Evolutionary conservation across 2,888 invertebrate genomes (phyloP).

Genomic region (Podabrus alpinus): DNA sequence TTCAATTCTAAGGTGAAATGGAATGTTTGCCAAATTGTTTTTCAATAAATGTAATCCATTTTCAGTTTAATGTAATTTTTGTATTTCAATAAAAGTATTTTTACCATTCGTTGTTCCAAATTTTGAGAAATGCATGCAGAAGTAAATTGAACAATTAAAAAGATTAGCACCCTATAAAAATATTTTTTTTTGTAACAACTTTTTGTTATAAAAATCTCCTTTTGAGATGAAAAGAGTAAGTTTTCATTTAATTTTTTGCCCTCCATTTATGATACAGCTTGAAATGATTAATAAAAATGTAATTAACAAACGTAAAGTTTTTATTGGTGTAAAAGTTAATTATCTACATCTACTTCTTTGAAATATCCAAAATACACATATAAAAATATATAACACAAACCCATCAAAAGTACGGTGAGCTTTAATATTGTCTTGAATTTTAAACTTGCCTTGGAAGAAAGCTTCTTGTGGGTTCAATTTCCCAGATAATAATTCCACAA

Average conservation of each 20-base stretch:
- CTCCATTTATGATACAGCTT: too few relatives aligned
- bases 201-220: too few relatives aligned
- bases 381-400: not conserved
- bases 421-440: conserved; percentile 98
- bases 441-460: conserved; percentile 94
- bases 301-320: not conserved
- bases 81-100: not conserved
- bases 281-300: not conserved
- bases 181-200: conserved; percentile 38
- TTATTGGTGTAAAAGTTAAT: not conserved
- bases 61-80: too few relatives aligned
- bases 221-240: too few relatives aligned
- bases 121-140: not conserved
- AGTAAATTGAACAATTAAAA: not conserved
- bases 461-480: conserved; percentile 95
- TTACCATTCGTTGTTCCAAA: not conserved
- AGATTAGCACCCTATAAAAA: conserved; percentile 70
- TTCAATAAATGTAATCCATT: too few relatives aligned
- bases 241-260: too few relatives aligned
- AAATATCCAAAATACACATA: not conserved
- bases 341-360: not conserved
- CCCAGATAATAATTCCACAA: conserved; percentile 85
- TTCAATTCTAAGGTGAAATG: not conserved
- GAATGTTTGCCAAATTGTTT: not conserved
- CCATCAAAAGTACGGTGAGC: conserved; percentile 72